Percentiles rank a stretch among this genome's conserved stretches.
Evolutionary conservation across 1,140 invertebrate genomes (phyloP).

Genomic region (Condylostylus longicornis): DNA sequence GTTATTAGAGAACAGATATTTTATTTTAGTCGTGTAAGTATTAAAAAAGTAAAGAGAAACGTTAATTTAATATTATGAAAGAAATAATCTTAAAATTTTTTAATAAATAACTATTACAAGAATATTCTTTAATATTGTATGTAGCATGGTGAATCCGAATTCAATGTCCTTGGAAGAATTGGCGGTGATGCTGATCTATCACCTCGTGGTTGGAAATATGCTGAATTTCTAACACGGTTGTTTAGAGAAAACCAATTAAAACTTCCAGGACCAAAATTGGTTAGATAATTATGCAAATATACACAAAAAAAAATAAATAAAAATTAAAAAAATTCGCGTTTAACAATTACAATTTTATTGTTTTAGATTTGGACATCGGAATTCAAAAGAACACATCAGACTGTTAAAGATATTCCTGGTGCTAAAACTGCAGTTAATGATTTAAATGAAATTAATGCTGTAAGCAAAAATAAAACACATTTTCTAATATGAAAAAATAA

Average conservation of each 20-base stretch:
- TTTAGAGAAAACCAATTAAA: slow-evolving; percentile 1
- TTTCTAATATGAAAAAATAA: neutral
- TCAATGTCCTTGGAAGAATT: slow-evolving; percentile 78
- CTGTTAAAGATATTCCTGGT: slow-evolving; percentile 61
- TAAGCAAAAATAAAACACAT: slow-evolving; percentile 31
- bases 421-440: slow-evolving; percentile 62
- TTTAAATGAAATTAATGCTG: slow-evolving; percentile 82
- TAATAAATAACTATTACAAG: neutral
- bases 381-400: slow-evolving; percentile 72
- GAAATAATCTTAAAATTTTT: neutral
- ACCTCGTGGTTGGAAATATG: slow-evolving; percentile 63
- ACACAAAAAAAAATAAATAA: neutral
- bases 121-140: slow-evolving; percentile 8
- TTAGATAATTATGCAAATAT: neutral
- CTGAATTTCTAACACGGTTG: slow-evolving; percentile 44
- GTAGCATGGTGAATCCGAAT: slow-evolving; percentile 84
- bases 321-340: neutral
- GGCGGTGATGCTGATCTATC: slow-evolving; percentile 79
- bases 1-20: slow-evolving; percentile 30
- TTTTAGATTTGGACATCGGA: slow-evolving; percentile 80
- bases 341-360: neutral
- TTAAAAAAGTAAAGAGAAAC: neutral
- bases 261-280: slow-evolving; percentile 1
- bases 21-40: slow-evolving; percentile 36
- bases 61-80: neutral